Base-by-base conservation (phyloP, 1,140 invertebrate genomes). In the Palaemon carinicauda region DNA sequence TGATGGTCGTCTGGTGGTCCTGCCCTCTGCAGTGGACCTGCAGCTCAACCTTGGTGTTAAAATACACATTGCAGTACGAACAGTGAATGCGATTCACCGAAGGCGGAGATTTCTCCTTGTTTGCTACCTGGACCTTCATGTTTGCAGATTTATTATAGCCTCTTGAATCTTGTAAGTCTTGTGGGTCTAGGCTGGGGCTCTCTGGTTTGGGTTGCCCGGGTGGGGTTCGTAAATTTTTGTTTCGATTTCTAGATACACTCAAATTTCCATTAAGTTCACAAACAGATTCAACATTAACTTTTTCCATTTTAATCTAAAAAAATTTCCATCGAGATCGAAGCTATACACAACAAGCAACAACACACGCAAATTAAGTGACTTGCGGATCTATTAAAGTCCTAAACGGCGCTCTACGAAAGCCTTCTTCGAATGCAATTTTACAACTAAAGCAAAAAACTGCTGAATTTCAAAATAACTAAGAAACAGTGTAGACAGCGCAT, bases 1-100 rank as follows among this genome's bases (percentile, higher is more conserved):
- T 95, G 88, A 95, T 94, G 78, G 94, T 93, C 86, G 93, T 93
- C 91, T 94, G 94, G 90, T 95, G 95, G 65, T 92, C 91, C 90
- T 94, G 94, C 41, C 94, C 94, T 89, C 94, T 92, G 90, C 94
- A 95, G 91, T 95, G 95, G 65, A 92, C 92, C 52, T 93, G 92
- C 51, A 95, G 90, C 87, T 95, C 94, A 54, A 92, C 91, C 84
- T 93, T 92, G 80, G 92, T 92, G 56, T 91, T 90, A 90, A 95
- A 95, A 50, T 91, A 92, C 33, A 95, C 91, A 89, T 94, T 93
- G 91, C 94, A 95, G 90, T 95, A 95, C 41, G 92, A 93, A 90
- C 94, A 94, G 52, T 87, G 85, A 12, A 80, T 77, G 21, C 65
- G 52, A n/a, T 27, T 31, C n/a, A 53, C 33, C 29, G 41, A 51